Conservation (phyloP, 2,113 vertebrate species). For the Otocyon megalotis region DNA sequence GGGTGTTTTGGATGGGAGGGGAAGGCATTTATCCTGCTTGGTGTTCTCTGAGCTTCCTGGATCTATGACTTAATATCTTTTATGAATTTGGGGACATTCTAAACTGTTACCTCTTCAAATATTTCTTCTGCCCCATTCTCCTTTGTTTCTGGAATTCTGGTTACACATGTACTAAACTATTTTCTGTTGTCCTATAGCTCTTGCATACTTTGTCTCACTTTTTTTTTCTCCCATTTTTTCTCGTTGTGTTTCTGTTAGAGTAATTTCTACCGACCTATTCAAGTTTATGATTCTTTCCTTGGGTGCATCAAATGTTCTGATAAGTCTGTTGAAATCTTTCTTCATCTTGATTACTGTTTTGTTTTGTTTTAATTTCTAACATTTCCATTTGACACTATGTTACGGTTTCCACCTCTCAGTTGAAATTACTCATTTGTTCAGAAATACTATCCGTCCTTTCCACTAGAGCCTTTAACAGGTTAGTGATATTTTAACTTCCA, state of each 20-base stretch:
- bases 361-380: not conserved
- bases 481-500: not conserved
- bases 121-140: not conserved
- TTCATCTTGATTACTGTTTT: not conserved
- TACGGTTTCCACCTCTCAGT: not conserved
- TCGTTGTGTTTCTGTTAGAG: not conserved
- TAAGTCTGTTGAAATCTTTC: not conserved
- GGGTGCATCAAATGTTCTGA: not conserved
- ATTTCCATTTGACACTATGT: not conserved
- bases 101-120: not conserved
- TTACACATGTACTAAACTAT: not conserved
- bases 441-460: not conserved
- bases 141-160: not conserved
- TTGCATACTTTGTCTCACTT: not conserved
- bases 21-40: not conserved
- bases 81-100: not conserved
- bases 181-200: not conserved
- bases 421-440: not conserved
- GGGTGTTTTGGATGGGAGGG: too few relatives aligned
- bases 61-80: not conserved
- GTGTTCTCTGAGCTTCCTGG: not conserved
- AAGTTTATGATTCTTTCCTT: not conserved
- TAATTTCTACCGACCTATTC: not conserved
- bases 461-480: not conserved
- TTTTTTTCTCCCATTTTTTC: not conserved